Evolutionary conservation across 64 coral and sea anemone genomes (phyloP).

Genomic region (Cladopsammia gracilis): DNA sequence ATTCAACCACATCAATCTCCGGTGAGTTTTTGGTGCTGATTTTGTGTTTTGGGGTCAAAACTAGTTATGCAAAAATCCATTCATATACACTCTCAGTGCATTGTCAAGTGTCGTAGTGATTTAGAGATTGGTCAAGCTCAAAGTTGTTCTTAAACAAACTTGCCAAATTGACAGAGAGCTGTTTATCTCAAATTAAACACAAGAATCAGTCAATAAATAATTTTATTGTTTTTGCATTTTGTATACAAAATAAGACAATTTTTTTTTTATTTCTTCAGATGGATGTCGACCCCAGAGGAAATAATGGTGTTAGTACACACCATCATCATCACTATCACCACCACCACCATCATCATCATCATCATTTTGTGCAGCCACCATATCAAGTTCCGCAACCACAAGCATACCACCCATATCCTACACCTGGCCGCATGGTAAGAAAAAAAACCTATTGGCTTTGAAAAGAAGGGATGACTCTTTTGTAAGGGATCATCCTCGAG

Average conservation of each 20-base stretch:
- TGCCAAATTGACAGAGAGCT: no score
- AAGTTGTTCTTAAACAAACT: no score
- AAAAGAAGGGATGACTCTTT: neutral
- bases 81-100: no score
- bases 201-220: neutral
- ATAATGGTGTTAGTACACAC: slow-evolving; percentile 66
- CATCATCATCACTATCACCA: slow-evolving; percentile 97
- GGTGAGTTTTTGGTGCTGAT: slow-evolving; percentile 4
- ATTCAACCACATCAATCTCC: slow-evolving; percentile 79
- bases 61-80: no score
- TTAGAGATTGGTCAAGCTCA: no score
- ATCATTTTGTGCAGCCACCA: slow-evolving; percentile 89
- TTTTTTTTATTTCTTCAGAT: slow-evolving; percentile 65
- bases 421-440: slow-evolving; percentile 80
- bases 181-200: neutral
- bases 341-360: slow-evolving; percentile 91
- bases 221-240: neutral
- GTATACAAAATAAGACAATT: neutral
- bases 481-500: no score
- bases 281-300: slow-evolving; percentile 58
- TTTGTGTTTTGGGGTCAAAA: no score
- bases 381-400: slow-evolving; percentile 78
- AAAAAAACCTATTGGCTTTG: neutral
- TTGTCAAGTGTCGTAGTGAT: no score
- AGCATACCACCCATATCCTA: slow-evolving; percentile 71